These are phyloP conservation scores for Prenolepis imparis DNA, from an alignment of 2,888 invertebrate species.

Conservation along the genomic window DNA sequence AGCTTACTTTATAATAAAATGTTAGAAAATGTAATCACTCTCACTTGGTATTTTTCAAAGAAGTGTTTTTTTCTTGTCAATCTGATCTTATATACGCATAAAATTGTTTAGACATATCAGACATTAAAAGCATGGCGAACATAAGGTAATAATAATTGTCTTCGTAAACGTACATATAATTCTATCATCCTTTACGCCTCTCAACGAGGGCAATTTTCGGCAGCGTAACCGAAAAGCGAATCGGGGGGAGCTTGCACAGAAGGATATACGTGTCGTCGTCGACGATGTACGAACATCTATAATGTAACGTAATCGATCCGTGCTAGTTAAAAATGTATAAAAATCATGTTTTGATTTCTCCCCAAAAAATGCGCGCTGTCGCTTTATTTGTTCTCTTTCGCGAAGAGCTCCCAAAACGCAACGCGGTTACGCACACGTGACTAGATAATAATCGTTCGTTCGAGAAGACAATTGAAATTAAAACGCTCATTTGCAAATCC, in stretches of 20 bases:
- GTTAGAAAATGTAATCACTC: neutral
- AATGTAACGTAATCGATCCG: slow-evolving; percentile 52
- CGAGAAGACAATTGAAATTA: neutral
- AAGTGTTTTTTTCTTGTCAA: neutral
- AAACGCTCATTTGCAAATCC: slow-evolving; percentile 18
- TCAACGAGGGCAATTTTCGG: slow-evolving; percentile 21
- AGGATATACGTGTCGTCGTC: slow-evolving; percentile 47
- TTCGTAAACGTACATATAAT: slow-evolving; percentile 27
- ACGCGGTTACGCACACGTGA: slow-evolving; percentile 52
- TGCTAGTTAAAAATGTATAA: slow-evolving; percentile 69
- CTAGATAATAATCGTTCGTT: slow-evolving; percentile 49
- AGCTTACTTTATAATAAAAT: neutral
- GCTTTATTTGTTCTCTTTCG: slow-evolving; percentile 22
- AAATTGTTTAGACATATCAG: neutral
- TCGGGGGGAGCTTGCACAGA: slow-evolving; percentile 45
- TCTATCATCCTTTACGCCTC: slow-evolving; percentile 14
- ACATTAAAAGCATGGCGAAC: slow-evolving; percentile 14
- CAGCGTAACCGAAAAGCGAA: slow-evolving; percentile 47
- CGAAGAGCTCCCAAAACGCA: slow-evolving; percentile 45
- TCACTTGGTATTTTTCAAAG: neutral
- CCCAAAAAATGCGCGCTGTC: slow-evolving; percentile 36
- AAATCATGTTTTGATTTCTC: slow-evolving; percentile 68
- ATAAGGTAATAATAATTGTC: slow-evolving; percentile 18
- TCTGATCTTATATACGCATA: neutral
- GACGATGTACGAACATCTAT: slow-evolving; percentile 23